Percentiles rank a stretch among this genome's conserved stretches.
phyloP scores from a whole-genome alignment of 2,113 vertebrate genomes.

The Monopterus albus region DNA sequence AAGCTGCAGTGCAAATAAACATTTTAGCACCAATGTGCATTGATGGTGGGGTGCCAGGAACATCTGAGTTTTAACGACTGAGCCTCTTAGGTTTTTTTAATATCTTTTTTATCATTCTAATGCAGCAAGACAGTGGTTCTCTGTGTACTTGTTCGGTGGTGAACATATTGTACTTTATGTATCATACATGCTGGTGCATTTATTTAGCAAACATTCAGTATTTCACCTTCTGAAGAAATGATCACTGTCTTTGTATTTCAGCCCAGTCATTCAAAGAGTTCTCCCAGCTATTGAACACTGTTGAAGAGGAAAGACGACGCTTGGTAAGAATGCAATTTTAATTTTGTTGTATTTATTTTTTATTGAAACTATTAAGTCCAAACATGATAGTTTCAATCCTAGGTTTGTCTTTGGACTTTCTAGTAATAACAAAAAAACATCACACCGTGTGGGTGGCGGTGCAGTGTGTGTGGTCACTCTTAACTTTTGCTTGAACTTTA shows the following conservation, averaged over 20 bases:
- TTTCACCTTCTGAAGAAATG: slow-evolving; percentile 13
- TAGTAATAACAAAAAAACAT: not conserved
- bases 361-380: too few relatives aligned
- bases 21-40: slow-evolving; percentile 58
- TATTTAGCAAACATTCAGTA: slow-evolving; percentile 18
- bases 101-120: slow-evolving; percentile 25
- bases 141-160: not conserved
- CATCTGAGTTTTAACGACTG: slow-evolving; percentile 67
- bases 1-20: slow-evolving; percentile 63
- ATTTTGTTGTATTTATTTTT: slow-evolving; percentile 20
- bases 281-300: slow-evolving; percentile 91
- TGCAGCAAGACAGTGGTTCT: slow-evolving; percentile 5
- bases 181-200: slow-evolving; percentile 1
- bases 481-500: not conserved
- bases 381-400: slow-evolving; percentile 2
- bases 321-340: slow-evolving; percentile 84
- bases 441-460: not conserved
- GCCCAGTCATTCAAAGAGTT: slow-evolving; percentile 97
- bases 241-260: slow-evolving; percentile 73
- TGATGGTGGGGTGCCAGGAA: slow-evolving; percentile 43
- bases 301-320: slow-evolving; percentile 94
- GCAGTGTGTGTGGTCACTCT: not conserved
- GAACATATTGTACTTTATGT: slow-evolving; percentile 15
- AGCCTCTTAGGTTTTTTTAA: slow-evolving; percentile 3
- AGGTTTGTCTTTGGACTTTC: slow-evolving; percentile 1